Evolutionary conservation across 2,888 invertebrate genomes (phyloP), one percentile per base, ranked within the genome.

Genomic region (Trichogramma evanescens): DNA sequence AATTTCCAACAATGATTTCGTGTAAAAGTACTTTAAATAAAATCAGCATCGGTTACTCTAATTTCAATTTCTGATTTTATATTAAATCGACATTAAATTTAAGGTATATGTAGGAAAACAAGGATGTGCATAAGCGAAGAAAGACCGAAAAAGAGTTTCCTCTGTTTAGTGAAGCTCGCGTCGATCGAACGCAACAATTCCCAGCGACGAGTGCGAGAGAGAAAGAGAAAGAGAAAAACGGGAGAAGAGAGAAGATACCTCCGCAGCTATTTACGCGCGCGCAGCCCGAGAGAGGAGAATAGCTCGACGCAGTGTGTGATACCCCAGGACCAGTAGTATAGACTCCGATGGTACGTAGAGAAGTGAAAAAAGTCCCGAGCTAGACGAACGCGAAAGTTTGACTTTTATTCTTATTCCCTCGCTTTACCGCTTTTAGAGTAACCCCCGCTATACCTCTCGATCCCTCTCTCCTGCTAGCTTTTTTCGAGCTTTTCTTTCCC

Each of bases 381-480:
- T 51, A 50, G 59, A 40, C 50, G 59, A 59, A 54, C 59, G 58
- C 59, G 63, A 57, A 58, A 62, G 45, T 54, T 56, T 49, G 39
- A 44, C 44, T 44, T 52, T 62, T 54, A 54, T 50, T 55, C 50
- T 50, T 55, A 58, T 56, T 63, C 50, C 54, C 46, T 50, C 53
- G 45, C 62, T 58, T 56, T 10, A 54, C 26, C 45, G 45, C 39
- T 52, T 42, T 56, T 51, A 45, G 44, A 56, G 42, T 52, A 44
- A 52, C 55, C 43, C 51, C 55, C 49, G 46, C 45, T 26, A 41
- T 26, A 41, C 49, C 3, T 42, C 26, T 53, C 43, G 41, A 48
- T 50, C 52, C 46, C 13, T 48, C 13, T 42, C 40, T 44, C 3
- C 43, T 45, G 42, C 43, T 50, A 41, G 9, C 44, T 52, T 10